These are phyloP conservation scores for Microcebus jonahi DNA, from an alignment of 2,113 vertebrate genomes.

Conservation along the genomic window DNA sequence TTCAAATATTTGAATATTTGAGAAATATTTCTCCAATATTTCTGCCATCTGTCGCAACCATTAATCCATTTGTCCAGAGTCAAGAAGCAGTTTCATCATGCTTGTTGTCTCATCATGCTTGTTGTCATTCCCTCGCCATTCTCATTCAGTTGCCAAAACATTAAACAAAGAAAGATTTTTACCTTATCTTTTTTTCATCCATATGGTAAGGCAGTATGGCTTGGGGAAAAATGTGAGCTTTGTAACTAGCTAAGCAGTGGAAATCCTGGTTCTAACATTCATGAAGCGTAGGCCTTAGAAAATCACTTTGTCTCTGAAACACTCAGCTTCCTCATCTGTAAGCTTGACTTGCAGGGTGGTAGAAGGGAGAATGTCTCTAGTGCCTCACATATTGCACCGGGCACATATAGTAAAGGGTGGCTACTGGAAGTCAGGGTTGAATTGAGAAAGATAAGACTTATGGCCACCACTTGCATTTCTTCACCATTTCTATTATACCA, in stretches of 20 bases:
- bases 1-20: no score
- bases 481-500: neutral
- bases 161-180: conserved; percentile 13
- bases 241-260: neutral
- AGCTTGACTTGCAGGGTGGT: neutral
- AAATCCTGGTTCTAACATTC: neutral
- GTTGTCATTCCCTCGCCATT: neutral
- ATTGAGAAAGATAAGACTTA: no score
- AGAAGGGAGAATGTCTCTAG: neutral
- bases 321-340: neutral
- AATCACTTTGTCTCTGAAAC: neutral
- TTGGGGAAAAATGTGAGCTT: neutral
- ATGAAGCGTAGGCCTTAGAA: neutral
- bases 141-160: neutral
- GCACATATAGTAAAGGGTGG: neutral
- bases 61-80: neutral
- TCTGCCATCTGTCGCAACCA: neutral
- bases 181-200: neutral
- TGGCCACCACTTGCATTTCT: neutral
- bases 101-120: neutral
- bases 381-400: neutral
- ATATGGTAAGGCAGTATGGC: neutral
- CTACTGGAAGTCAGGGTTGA: neutral
- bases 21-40: no score
- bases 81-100: neutral